A percentile compares a stretch with the other conserved stretches of the same genome.
Evolutionary conservation across 1,140 invertebrate species (phyloP).

Genomic region (Hypsibius dujardini): DNA sequence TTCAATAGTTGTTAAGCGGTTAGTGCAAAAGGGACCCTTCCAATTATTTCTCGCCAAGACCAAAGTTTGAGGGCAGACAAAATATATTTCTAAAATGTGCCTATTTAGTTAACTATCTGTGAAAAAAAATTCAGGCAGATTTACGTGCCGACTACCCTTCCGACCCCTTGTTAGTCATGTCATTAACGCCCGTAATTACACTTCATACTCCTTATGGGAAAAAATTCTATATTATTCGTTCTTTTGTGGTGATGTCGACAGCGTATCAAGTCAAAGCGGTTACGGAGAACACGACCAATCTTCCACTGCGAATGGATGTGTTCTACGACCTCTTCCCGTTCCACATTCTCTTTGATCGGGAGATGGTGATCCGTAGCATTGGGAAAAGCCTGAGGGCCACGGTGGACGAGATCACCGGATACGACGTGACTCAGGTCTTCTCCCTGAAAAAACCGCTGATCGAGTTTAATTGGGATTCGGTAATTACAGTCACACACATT

Average conservation of each 20-base stretch:
- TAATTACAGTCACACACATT: conserved; percentile 38
- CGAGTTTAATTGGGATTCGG: conserved; percentile 77
- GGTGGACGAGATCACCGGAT: conserved; percentile 61
- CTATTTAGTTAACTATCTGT: no score
- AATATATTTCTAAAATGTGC: no score
- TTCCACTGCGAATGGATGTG: conserved; percentile 29
- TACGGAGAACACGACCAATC: not conserved
- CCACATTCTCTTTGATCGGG: conserved; percentile 82
- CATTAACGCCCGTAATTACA: no score
- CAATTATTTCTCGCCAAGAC: conserved; percentile 16
- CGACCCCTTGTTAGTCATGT: no score
- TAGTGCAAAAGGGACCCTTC: no score
- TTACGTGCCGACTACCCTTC: no score
- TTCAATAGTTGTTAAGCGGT: no score
- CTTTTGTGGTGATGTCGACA: not conserved
- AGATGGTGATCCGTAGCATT: conserved; percentile 70
- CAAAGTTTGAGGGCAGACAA: not conserved
- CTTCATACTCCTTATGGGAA: no score
- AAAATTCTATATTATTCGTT: not conserved
- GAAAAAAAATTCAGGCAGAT: no score
- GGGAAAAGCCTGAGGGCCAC: conserved; percentile 81
- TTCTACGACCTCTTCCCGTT: conserved; percentile 95
- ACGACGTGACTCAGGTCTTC: conserved; percentile 72
- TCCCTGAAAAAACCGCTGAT: conserved; percentile 72
- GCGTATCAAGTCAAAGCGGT: conserved; percentile 2